Evolutionary conservation across 2,888 invertebrate genomes (phyloP), one percentile per base, ranked within the genome.

Genomic region (Drosophila paranaensis): DNA sequence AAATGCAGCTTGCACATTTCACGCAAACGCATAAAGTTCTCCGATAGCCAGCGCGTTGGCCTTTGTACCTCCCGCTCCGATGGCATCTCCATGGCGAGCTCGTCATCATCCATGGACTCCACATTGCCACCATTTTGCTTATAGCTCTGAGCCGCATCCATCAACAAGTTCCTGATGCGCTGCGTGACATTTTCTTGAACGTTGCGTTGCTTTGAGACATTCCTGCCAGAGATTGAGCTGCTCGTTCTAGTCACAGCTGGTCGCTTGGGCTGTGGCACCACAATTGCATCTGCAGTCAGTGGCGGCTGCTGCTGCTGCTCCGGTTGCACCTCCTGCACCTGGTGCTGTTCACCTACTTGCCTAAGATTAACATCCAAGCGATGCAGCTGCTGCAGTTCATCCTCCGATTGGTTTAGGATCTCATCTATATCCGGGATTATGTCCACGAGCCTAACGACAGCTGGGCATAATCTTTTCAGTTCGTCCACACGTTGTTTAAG

Each of bases 391-490:
- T 16, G 14, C 42, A 57, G 35, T 25, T 50, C 43, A 3, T n/a
- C n/a, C 27, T 67, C 14, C 1, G 10, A n/a, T 3, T 50, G 53
- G 2, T 2, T 30, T 3, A 87, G 40, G 20, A 83, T 4, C 13
- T 6, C 25, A 39, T 70, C 72, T 0, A 81, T 35, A 8, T 81
- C 70, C 0, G 11, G 40, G 14, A 75, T 55, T 0, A 77, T 37
- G 1, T 51, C 54, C 6, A 62, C 48, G 2, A 75, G 46, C 2
- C 30, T 62, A 1, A 6, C 37, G 40, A 40, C 48, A 6, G 48
- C 33, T 11, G 46, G 4, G 6, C 16, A 33, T 10, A 50, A 3
- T 16, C n/a, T 16, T 0, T 55, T 55, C 14, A 74, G 13, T 11
- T 69, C 10, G 1, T 13, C 8, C 0, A 25, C n/a, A 8, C 66